A percentile compares a stretch with the other conserved stretches of the same genome.
These are phyloP conservation scores for Agrotis segetum DNA, from an alignment of 2,888 invertebrate genomes.

Conservation along the genomic window DNA sequence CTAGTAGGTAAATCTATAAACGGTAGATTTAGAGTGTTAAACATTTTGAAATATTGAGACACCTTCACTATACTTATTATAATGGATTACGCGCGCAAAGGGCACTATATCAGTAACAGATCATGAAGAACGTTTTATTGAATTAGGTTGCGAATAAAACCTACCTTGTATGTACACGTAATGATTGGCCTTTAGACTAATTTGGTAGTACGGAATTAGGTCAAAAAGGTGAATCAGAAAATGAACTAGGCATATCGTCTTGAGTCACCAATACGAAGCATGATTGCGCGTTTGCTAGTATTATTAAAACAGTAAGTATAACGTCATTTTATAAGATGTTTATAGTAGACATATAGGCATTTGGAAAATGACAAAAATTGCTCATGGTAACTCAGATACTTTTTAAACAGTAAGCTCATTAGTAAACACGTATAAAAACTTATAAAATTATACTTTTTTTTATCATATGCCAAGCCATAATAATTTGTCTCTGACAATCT, in stretches of 20 bases:
- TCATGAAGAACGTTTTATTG: neutral
- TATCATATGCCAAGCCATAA: too few species aligned
- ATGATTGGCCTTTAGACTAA: conserved; percentile 23
- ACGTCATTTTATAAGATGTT: neutral
- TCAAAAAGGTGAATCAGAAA: conserved; percentile 29
- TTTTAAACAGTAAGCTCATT: neutral
- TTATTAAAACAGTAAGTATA: neutral
- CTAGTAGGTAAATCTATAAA: too few species aligned
- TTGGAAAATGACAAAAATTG: neutral
- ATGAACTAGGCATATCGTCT: conserved; percentile 13
- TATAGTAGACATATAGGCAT: neutral
- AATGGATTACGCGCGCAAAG: neutral
- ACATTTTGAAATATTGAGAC: too few species aligned
- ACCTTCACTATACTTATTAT: neutral
- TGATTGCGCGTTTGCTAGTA: conserved; percentile 7
- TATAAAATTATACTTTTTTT: too few species aligned
- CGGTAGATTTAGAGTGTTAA: too few species aligned
- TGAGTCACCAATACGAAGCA: conserved; percentile 25
- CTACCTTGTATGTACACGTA: conserved; percentile 25
- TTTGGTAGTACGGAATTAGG: conserved; percentile 31
- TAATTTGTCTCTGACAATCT: too few species aligned
- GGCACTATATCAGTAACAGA: neutral
- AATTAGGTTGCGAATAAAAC: conserved; percentile 13
- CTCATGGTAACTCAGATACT: neutral
- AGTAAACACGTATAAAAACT: too few species aligned